Evolutionary conservation across 1,140 invertebrate genomes (phyloP).

Genomic region (Whitmania pigra): DNA sequence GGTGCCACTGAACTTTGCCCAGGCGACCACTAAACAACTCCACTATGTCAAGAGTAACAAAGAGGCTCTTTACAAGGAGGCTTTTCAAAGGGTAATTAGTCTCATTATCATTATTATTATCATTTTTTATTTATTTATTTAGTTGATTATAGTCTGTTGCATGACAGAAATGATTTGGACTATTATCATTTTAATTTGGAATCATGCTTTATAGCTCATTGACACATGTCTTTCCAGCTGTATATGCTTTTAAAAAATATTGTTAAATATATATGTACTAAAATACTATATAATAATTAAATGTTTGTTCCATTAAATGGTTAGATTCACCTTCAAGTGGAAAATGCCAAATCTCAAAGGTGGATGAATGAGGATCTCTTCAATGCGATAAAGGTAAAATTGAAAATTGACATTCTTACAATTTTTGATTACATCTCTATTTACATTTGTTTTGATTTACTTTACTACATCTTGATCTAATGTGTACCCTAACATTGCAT

Average conservation of each 20-base stretch:
- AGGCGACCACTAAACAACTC: slow-evolving; percentile 68
- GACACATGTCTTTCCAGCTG: neutral
- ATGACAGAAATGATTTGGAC: no score
- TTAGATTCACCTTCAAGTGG: slow-evolving; percentile 37
- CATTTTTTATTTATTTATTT: no score
- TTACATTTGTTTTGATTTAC: no score
- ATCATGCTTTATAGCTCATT: neutral
- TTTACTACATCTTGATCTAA: no score
- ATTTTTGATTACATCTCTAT: neutral
- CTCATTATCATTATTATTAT: no score
- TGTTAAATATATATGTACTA: no score
- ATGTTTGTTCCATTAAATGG: slow-evolving; percentile 21
- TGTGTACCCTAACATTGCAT: no score
- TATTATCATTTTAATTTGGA: no score
- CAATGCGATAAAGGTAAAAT: slow-evolving; percentile 34
- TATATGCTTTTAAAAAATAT: no score
- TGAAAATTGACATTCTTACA: slow-evolving; percentile 10
- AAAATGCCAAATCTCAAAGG: slow-evolving; percentile 36
- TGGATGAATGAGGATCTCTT: slow-evolving; percentile 38
- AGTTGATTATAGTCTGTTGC: no score
- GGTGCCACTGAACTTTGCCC: slow-evolving; percentile 63
- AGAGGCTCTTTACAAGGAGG: slow-evolving; percentile 31
- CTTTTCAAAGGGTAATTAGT: no score
- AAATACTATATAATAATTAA: no score
- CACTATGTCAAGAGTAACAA: slow-evolving; percentile 62